Base-by-base conservation (phyloP, 2,113 vertebrate genomes). In the Daubentonia madagascariensis region DNA sequence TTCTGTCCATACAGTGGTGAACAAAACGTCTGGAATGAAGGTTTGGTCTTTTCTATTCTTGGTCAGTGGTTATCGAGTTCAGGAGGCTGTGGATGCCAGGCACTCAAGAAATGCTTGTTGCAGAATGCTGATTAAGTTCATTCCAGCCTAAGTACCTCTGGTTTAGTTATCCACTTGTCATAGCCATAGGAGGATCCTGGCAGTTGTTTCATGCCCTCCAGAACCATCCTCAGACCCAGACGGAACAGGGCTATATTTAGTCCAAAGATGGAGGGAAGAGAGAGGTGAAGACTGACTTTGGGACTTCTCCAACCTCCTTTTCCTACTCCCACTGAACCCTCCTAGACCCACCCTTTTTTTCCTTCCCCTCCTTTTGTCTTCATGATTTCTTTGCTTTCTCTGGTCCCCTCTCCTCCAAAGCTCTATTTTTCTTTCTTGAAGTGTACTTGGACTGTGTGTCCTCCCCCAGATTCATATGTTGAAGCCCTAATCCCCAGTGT, bases 301-400 rank as follows among this genome's bases (percentile, higher is more conserved):
- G n/a, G 22, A 11, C 13, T 54, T 40, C 7, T 40, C 40, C 35
- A 14, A 48, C 18, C 43, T 43, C 50, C 13, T 32, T 18, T 57
- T 63, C 52, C 37, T 54, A 1, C 16, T 6, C 32, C 37, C 59
- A 30, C 20, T 0, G 2, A 25, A 9, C 1, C 32, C 43, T 5
- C 48, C 28, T 32, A 1, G 0, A 18, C 2, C 48, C 16, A 20
- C 17, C 12, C 9, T 48, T 18, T 1, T 18, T 32, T 17, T 43
- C 13, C 6, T n/a, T 30, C 18, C 25, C 50, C 3, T 28, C 45
- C 43, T 96, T 43, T 85, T 50, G 65, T 57, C 88, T 91, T 89
- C 83, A 13, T 20, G 35, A 17, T 45, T 85, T 48, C 40, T 32
- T 54, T 68, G 16, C 68, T 45, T 78, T 78, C 59, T 79, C 73